phyloP scores from a whole-genome alignment of 2,113 vertebrate species.

The Pomatostomus ruficeps region DNA sequence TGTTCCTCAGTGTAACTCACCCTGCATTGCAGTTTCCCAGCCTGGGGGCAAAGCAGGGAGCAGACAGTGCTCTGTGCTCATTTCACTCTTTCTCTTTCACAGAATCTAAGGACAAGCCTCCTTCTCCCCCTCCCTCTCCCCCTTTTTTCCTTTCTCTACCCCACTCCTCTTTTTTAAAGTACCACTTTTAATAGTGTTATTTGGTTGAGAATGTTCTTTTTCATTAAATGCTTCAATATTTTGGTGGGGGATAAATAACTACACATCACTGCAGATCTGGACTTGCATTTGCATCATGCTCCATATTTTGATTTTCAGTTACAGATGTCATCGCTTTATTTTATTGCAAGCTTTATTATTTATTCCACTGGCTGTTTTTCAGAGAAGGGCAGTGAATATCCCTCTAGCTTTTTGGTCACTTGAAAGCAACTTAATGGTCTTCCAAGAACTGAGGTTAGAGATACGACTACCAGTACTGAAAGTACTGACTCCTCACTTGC shows the following conservation, averaged over 20 bases:
- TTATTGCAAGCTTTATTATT: neutral
- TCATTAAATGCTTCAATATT: neutral
- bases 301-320: neutral
- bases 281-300: neutral
- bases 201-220: neutral
- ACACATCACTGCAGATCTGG: neutral
- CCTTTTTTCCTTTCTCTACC: fast-evolving
- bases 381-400: neutral
- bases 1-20: neutral
- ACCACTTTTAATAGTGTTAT: neutral
- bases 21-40: neutral
- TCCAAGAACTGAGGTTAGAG: neutral
- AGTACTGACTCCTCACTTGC: neutral
- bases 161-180: neutral
- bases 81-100: neutral
- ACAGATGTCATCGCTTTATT: neutral
- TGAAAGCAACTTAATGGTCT: neutral
- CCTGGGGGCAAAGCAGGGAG: neutral
- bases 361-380: neutral
- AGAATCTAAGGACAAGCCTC: neutral
- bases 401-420: neutral
- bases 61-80: neutral
- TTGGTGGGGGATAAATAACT: neutral
- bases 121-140: too few species aligned
- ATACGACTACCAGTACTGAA: neutral